Percentiles rank a stretch among this genome's conserved stretches.
phyloP scores from a whole-genome alignment of 2,113 vertebrate species.

The Isichthys henryi region DNA sequence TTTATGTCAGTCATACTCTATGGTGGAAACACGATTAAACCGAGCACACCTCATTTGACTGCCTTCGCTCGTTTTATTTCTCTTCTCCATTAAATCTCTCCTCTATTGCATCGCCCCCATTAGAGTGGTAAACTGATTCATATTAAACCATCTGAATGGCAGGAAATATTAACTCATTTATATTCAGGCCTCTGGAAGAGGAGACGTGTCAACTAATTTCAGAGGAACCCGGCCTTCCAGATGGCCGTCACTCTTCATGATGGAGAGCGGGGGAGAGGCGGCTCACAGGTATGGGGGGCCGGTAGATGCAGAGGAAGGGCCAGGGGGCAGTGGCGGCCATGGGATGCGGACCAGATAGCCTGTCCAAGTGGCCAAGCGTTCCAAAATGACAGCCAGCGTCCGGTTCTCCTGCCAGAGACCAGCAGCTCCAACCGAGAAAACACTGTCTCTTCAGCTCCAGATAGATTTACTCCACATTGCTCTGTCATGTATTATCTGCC shows the following conservation, averaged over 20 bases:
- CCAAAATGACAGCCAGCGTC: slow-evolving; percentile 38
- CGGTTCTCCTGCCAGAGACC: background rate
- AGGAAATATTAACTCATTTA: slow-evolving; percentile 10
- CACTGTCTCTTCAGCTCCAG: background rate
- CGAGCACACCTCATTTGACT: background rate
- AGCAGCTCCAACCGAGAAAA: background rate
- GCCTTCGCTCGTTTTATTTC: background rate
- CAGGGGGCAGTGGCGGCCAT: slow-evolving; percentile 52
- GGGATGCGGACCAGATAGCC: slow-evolving; percentile 62
- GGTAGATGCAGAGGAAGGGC: background rate
- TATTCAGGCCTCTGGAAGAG: background rate
- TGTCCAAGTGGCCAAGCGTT: slow-evolving; percentile 52
- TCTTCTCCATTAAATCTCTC: background rate
- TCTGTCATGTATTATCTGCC: background rate
- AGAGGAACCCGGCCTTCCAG: background rate
- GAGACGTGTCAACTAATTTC: background rate
- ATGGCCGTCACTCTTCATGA: slow-evolving; percentile 16
- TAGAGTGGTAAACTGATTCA: slow-evolving; percentile 5
- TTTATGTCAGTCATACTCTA: background rate
- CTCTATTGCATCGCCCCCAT: background rate
- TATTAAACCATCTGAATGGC: slow-evolving; percentile 7
- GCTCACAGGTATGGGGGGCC: background rate
- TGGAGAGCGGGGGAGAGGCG: slow-evolving; percentile 3
- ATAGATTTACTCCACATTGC: background rate
- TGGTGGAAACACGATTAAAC: background rate